Evolutionary conservation across 2,797 vertebrate species (phyloP).

Genomic region (Toxotes lorentzi): DNA sequence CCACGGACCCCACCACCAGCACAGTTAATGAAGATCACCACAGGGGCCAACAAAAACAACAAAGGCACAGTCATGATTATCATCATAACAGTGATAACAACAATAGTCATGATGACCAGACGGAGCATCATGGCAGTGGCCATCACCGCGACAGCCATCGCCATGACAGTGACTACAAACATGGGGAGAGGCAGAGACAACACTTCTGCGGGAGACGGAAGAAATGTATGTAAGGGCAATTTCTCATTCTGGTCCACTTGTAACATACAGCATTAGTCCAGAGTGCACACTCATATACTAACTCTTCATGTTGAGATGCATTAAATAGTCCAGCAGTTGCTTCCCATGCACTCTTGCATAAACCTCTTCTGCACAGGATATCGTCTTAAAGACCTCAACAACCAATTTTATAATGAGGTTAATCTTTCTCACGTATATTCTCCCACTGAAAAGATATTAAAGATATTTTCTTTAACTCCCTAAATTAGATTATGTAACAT

Average conservation of each 20-base stretch:
- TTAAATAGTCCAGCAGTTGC: slow-evolving; percentile 3
- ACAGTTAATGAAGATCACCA: slow-evolving; percentile 7
- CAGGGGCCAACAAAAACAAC: slow-evolving; percentile 26
- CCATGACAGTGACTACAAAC: slow-evolving; percentile 60
- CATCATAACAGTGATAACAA: slow-evolving; percentile 18
- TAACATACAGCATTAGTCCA: background rate
- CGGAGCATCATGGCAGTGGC: slow-evolving; percentile 4
- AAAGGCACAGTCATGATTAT: slow-evolving; percentile 9
- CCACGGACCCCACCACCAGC: background rate
- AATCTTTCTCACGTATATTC: slow-evolving; percentile 7
- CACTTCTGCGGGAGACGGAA: slow-evolving; percentile 95
- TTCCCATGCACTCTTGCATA: background rate
- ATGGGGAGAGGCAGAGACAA: slow-evolving; percentile 79
- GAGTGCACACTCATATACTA: background rate
- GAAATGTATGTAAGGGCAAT: slow-evolving; percentile 95
- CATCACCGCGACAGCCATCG: slow-evolving; percentile 34
- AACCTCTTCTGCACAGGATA: no score
- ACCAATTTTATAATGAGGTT: slow-evolving; percentile 13
- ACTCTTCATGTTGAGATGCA: background rate
- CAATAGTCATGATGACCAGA: slow-evolving; percentile 10
- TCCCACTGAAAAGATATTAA: background rate
- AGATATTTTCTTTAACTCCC: slow-evolving; percentile 11
- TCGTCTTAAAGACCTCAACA: background rate
- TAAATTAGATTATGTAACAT: slow-evolving; percentile 29
- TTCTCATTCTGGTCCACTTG: slow-evolving; percentile 66